phyloP scores from a whole-genome alignment of 2,113 vertebrate species.

The Dryoscopus gambensis region DNA sequence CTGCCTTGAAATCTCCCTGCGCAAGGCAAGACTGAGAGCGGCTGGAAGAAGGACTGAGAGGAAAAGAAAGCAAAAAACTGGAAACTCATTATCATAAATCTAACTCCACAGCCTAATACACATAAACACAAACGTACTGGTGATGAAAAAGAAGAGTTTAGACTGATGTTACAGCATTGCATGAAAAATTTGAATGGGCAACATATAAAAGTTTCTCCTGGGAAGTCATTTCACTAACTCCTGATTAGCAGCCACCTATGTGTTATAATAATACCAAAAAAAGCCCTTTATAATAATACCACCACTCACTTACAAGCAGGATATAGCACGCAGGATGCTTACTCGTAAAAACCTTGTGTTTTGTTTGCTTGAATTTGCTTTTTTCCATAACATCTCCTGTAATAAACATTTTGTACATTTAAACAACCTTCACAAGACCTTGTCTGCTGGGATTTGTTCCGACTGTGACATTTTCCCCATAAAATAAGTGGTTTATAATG shows the following conservation, averaged over 20 bases:
- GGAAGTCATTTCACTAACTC: neutral
- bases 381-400: neutral
- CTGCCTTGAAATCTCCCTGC: neutral
- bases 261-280: neutral
- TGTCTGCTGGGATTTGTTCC: neutral
- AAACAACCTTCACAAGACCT: neutral
- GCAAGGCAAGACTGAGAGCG: neutral
- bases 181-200: neutral
- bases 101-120: neutral
- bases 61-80: neutral
- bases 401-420: neutral
- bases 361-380: neutral
- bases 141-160: neutral
- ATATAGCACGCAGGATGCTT: neutral
- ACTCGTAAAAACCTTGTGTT: neutral
- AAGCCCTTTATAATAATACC: neutral
- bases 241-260: neutral
- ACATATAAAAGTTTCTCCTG: neutral
- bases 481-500: slow-evolving; percentile 1
- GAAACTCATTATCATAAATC: neutral
- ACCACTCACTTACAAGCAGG: neutral
- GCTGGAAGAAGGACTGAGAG: neutral
- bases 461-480: neutral
- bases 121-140: neutral
- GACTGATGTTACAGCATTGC: neutral